Evolutionary conservation across 2,113 vertebrate species (phyloP).

Genomic region (Cercocebus atys): DNA sequence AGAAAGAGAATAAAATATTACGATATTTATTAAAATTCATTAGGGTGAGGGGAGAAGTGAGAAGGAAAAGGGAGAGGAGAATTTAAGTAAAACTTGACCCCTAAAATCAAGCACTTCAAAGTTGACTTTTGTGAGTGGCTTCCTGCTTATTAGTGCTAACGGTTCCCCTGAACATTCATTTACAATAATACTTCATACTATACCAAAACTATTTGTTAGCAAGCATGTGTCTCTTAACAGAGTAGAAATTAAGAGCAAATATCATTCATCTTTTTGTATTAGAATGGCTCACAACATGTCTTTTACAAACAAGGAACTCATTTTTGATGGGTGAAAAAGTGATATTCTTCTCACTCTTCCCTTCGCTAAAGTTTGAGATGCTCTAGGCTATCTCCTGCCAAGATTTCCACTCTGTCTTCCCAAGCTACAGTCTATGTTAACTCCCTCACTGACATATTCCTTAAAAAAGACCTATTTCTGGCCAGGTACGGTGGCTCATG

Average conservation of each 20-base stretch:
- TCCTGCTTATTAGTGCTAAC: background rate
- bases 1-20: conserved; percentile 63
- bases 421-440: background rate
- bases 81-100: conserved; percentile 30
- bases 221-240: background rate
- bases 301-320: background rate
- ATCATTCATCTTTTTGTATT: conserved; percentile 14
- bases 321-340: background rate
- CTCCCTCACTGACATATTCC: background rate
- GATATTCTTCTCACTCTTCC: conserved; percentile 2
- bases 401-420: background rate
- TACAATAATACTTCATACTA: background rate
- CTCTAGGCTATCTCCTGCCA: background rate
- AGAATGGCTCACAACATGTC: background rate
- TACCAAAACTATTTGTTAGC: background rate
- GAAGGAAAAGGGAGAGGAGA: background rate
- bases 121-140: conserved; percentile 24
- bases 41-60: background rate
- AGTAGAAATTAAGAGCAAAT: background rate
- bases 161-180: background rate
- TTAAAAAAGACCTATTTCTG: background rate
- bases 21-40: conserved; percentile 20
- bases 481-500: too few species aligned
- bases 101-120: conserved; percentile 30
- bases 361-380: background rate